Evolutionary conservation across 2,888 invertebrate genomes (phyloP), one percentile per base, ranked within the genome.

Genomic region (Noctua fimbriata): DNA sequence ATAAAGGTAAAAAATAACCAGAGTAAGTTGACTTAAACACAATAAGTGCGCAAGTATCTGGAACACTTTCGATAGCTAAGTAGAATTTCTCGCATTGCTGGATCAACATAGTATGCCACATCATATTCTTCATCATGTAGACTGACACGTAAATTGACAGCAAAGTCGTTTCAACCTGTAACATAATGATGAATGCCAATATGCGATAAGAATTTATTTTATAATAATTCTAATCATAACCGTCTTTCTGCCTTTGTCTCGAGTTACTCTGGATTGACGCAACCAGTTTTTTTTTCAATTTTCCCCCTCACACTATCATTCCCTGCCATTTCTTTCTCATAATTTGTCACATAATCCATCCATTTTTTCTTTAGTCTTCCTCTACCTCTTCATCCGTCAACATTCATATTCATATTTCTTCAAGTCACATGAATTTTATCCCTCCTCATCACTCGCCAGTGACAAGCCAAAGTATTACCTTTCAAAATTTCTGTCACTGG

Each of bases 1-100:
- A 36, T 21, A 66, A 66, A n/a, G 14, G 24, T 24, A 41, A 41
- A 41, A 6, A 36, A 2, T 66, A n/a, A 66, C 75, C 75, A 14
- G 67, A 66, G 44, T 44, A 55, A n/a, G 58, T 18, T 14, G 69
- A 18, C 28, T 67, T 69, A 58, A 69, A 16, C 3, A n/a, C 2
- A 21, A 69, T 32, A 67, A 74, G 14, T 18, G 41, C 36, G 41
- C 78, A 78, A 5, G 69, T 41, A 47, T 78, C 78, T 52, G 67
- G 49, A 28, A 67, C 75, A 36, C 47, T 28, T 74, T 76, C n/a
- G 10, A 69, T 32, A 47, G 69, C 63, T 10, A 49, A 14, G n/a
- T 76, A 77, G n/a, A 79, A 79, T 21, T 76, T 79, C 24, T 76
- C 69, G 36, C 78, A 79, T 63, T 70, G 63, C 2, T 55, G 32